Base-by-base conservation (phyloP, 2,797 vertebrate species). In the Anas bernieri region DNA sequence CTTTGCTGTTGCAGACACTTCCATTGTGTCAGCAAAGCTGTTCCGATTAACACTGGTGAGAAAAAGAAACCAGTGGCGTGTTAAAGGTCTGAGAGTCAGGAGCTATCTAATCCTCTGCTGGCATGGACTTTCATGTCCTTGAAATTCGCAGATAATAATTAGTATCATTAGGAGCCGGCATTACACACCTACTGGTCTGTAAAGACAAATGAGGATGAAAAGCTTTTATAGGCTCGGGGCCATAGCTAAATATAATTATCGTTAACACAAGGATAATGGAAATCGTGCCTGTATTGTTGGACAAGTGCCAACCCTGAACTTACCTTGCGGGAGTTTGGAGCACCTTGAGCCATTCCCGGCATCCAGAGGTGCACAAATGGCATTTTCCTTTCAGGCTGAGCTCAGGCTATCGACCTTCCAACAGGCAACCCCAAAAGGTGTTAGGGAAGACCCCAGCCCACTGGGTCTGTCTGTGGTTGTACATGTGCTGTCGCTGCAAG, bases 11-110 rank as follows among this genome's bases (percentile, higher is more conserved):
- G 88, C 91, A 92, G 86, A 41, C 79, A 37, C 95, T 90, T 85
- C 64, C 89, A 85, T 86, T 89, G 88, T 94, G 86, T 95, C 95
- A 96, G 94, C 95, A 96, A 92, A 96, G 91, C 94, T 82, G 75
- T 90, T 88, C 68, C 39, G 39, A 84, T 92, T 94, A 96, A 90
- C 30, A 2, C 77, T 20, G 69, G 81, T 83, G 75, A 94, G 93
- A 92, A 91, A 79, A 86, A 91, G 69, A 87, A 95, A 69, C 81
- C 18, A 83, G 90, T 72, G 91, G 83, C 83, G 93, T 93, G 92
- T 68, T 66, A 58, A 93, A 95, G 96, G 86, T 85, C 78, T 93
- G 88, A 62, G 90, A 94, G 88, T 83, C 90, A 83, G 88, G 58
- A 93, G 83, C 48, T 82, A 62, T 70, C 75, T 93, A 81, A 96